Evolutionary conservation across 2,113 vertebrate genomes (phyloP).

Genomic region (Spea multiplicata): DNA sequence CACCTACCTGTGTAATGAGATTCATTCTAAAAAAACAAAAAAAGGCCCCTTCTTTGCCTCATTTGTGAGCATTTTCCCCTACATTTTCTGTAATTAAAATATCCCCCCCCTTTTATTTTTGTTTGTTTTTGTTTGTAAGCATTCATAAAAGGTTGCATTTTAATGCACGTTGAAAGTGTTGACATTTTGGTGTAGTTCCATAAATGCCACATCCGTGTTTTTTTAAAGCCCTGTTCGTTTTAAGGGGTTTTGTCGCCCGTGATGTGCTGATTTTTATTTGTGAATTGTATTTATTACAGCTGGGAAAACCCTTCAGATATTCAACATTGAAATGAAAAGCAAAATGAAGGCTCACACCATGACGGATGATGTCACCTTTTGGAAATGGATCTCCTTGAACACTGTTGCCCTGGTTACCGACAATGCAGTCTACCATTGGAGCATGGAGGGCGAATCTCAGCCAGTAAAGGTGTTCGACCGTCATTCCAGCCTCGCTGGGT

Average conservation of each 20-base stretch:
- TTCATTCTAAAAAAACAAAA: too few relatives aligned
- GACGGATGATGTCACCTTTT: conserved; percentile 98
- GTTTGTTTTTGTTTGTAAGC: too few relatives aligned
- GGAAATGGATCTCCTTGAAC: conserved; percentile 99
- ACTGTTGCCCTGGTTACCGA: conserved; percentile 96
- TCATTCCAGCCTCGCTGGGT: conserved; percentile 94
- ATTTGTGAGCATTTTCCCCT: conserved; percentile 23
- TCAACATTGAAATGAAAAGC: conserved; percentile 99
- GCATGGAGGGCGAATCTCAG: conserved; percentile 98
- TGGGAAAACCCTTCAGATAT: conserved; percentile 98
- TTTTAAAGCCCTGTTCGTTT: too few relatives aligned
- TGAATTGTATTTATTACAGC: conserved; percentile 68
- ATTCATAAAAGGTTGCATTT: conserved; percentile 3
- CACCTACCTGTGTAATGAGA: too few relatives aligned
- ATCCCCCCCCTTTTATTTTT: neutral
- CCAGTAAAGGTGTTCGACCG: conserved; percentile 96
- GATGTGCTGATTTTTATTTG: neutral
- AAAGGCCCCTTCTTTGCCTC: conserved; percentile 52
- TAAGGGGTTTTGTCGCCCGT: neutral
- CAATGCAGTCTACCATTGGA: conserved; percentile 98
- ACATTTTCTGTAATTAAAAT: conserved; percentile 6
- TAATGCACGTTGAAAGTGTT: neutral
- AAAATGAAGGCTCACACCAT: conserved; percentile 99
- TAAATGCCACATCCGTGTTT: neutral
- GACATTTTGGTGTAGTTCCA: neutral